These are phyloP conservation scores for Drosophila neocordata DNA, from an alignment of 1,140 invertebrate species.

Conservation along the genomic window DNA sequence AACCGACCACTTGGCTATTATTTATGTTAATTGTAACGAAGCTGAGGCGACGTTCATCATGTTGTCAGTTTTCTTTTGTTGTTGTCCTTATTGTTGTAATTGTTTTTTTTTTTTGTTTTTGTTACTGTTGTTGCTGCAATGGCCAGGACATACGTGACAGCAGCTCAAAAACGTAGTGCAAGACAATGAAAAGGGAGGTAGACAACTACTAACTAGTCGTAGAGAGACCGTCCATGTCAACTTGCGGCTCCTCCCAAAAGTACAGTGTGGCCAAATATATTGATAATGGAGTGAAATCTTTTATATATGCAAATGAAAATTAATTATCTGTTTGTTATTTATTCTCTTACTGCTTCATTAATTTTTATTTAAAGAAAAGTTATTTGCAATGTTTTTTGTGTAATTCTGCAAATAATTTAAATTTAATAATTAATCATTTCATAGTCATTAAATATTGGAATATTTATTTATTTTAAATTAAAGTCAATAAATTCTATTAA, in stretches of 20 bases:
- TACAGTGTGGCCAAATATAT: slow-evolving; percentile 2
- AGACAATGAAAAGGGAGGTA: slow-evolving; percentile 29
- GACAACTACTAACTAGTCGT: slow-evolving; percentile 13
- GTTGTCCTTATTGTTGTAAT: slow-evolving; percentile 33
- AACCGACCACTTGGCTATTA: slow-evolving; percentile 71
- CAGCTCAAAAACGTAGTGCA: slow-evolving; percentile 38
- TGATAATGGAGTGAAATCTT: background rate
- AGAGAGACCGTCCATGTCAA: slow-evolving; percentile 19
- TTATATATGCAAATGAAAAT: background rate
- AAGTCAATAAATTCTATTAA: too few relatives aligned
- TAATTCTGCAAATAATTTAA: too few relatives aligned
- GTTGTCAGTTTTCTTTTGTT: slow-evolving; percentile 44
- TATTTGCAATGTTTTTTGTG: too few relatives aligned
- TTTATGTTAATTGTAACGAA: slow-evolving; percentile 75
- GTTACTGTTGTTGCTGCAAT: slow-evolving; percentile 37
- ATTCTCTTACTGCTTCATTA: too few relatives aligned
- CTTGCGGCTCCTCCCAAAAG: slow-evolving; percentile 5
- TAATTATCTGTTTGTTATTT: too few relatives aligned
- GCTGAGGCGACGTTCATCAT: slow-evolving; percentile 67
- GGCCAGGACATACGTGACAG: slow-evolving; percentile 55
- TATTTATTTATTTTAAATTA: too few relatives aligned
- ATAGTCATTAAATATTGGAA: too few relatives aligned
- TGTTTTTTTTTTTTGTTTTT: slow-evolving; percentile 26
- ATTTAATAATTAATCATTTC: too few relatives aligned
- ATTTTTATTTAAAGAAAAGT: too few relatives aligned